Evolutionary conservation across 2,113 vertebrate genomes (phyloP), one percentile per base, ranked within the genome.

Genomic region (Trogon surrucura): DNA sequence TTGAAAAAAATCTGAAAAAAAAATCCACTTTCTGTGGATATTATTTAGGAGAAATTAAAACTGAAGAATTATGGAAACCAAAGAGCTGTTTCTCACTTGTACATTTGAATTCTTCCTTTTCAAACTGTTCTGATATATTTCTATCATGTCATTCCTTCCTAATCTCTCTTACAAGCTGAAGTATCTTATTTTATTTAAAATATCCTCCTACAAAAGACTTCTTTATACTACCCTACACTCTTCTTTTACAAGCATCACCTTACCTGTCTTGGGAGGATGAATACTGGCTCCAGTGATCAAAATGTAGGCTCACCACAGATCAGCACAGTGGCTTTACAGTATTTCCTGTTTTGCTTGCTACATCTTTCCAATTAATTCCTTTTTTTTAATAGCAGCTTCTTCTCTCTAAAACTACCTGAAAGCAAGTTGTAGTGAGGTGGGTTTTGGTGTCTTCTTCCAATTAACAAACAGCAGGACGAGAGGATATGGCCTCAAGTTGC

Each of bases 261-360:
- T 77, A 41, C 32, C 29, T 73, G 85, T 64, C 34, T 38, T 20
- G 5, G 23, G 34, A 60, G 81, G 44, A 56, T 22, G 18, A 54
- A 22, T 56, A 79, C 11, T 60, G 44, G 6, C 8, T 56, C n/a
- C 45, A 81, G 29, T 71, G 34, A 53, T 38, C 38, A 81, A 91
- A 94, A 60, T 44, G 8, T 11, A 21, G 32, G 8, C n/a, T 51
- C 0, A 2, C 9, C 38, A 34, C 0, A 0, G 19, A 57, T 58
- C 30, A 79, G 41, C 26, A 60, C 13, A 2, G 1, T 41, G 13
- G 10, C 10, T 74, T 91, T 66, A 54, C 57, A 41, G 30, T 41
- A 4, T 74, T 78, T 91, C 44, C 18, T 58, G 7, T 54, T 91
- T 92, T 86, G 30, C 36, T 94, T 84, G 36, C 36, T 87, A 45